phyloP scores from a whole-genome alignment of 2,888 invertebrate species.

The Latrodectus hesperus region DNA sequence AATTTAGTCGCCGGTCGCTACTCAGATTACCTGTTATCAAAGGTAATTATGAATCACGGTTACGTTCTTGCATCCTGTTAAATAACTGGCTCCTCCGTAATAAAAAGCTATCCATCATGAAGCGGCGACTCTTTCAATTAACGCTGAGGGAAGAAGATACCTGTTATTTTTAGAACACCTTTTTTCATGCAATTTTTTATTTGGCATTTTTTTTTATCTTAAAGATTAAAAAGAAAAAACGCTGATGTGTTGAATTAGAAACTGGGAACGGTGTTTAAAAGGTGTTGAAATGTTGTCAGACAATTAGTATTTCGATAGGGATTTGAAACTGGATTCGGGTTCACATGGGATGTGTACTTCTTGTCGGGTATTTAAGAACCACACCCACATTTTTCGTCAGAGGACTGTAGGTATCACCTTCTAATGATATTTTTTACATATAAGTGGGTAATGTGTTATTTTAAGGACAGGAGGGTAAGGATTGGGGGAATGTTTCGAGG shows the following conservation, averaged over 20 bases:
- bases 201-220: too few relatives aligned
- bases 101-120: not conserved
- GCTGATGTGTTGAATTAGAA: not conserved
- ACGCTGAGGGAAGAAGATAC: not conserved
- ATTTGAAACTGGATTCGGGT: too few relatives aligned
- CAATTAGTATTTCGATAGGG: not conserved
- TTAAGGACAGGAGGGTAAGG: too few relatives aligned
- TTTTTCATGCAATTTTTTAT: too few relatives aligned
- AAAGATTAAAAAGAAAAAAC: not conserved
- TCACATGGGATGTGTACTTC: too few relatives aligned
- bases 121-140: not conserved
- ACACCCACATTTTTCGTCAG: too few relatives aligned
- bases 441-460: too few relatives aligned
- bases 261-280: not conserved
- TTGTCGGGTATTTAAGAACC: too few relatives aligned
- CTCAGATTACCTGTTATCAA: conserved; percentile 57
- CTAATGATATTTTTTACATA: too few relatives aligned
- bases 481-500: too few relatives aligned
- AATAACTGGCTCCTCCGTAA: not conserved
- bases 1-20: conserved; percentile 27
- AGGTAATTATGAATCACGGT: conserved; percentile 52
- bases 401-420: too few relatives aligned
- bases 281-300: not conserved
- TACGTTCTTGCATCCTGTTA: not conserved
- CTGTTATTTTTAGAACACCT: not conserved